Evolutionary conservation across 2,113 vertebrate genomes (phyloP).

Genomic region (Spea multiplicata): DNA sequence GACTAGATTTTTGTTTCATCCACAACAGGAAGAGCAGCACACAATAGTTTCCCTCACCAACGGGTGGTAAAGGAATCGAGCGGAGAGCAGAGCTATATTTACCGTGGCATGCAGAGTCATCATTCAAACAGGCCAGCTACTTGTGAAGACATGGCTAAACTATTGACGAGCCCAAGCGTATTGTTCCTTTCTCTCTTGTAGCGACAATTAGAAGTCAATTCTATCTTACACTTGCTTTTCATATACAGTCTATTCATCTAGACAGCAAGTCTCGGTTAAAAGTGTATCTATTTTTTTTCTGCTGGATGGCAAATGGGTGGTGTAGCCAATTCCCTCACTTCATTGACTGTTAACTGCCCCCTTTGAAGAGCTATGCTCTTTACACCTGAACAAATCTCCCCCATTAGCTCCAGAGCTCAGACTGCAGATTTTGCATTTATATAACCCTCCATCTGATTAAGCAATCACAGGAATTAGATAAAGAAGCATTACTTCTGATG

Average conservation of each 20-base stretch:
- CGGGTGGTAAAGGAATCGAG: slow-evolving; percentile 35
- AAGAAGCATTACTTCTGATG: slow-evolving; percentile 50
- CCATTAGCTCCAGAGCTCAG: slow-evolving; percentile 50
- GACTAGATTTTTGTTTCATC: slow-evolving; percentile 44
- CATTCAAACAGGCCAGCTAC: slow-evolving; percentile 19
- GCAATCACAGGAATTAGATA: slow-evolving; percentile 33
- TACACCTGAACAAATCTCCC: slow-evolving; percentile 55
- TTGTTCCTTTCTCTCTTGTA: not conserved
- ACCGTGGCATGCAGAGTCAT: slow-evolving; percentile 15
- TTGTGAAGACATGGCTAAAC: slow-evolving; percentile 15
- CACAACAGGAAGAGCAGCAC: slow-evolving; percentile 49
- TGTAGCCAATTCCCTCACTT: slow-evolving; percentile 25
- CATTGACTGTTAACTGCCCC: slow-evolving; percentile 29
- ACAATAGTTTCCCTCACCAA: slow-evolving; percentile 30
- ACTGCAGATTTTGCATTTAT: slow-evolving; percentile 54
- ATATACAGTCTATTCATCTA: not conserved
- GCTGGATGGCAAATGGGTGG: slow-evolving; percentile 24
- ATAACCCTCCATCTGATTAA: slow-evolving; percentile 53
- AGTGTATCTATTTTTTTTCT: not conserved
- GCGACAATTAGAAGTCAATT: not conserved
- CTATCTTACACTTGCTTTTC: not conserved
- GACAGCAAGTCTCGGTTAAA: too few species aligned
- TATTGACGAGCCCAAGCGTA: not conserved
- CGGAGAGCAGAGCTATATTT: slow-evolving; percentile 30
- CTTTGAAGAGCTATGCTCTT: slow-evolving; percentile 39